phyloP scores from a whole-genome alignment of 64 coral and sea anemone genomes.

The Dendronephthya gigantea region DNA sequence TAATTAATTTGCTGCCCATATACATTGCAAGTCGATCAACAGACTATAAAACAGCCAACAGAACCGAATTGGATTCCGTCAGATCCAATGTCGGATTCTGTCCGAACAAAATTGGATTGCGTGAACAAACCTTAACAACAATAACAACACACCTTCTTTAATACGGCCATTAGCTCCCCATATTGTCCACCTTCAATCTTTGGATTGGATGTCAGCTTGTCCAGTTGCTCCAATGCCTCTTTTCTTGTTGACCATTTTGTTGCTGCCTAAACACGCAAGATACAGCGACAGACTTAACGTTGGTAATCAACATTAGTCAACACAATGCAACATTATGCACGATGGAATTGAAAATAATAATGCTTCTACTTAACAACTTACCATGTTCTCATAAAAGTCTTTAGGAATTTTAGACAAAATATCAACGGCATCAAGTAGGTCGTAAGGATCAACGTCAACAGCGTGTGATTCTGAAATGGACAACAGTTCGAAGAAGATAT shows the following conservation, averaged over 20 bases:
- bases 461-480: conserved; percentile 3
- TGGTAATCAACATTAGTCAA: no score
- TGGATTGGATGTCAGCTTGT: conserved; percentile 58
- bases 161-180: conserved; percentile 55
- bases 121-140: no score
- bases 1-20: no score
- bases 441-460: conserved; percentile 81
- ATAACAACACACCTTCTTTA: conserved; percentile 57
- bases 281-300: not conserved
- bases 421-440: conserved; percentile 83
- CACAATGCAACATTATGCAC: no score
- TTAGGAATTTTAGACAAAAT: conserved; percentile 81
- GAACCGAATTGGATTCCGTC: no score
- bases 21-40: no score
- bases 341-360: no score
- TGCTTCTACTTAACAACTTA: no score
- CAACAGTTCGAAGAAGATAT: not conserved
- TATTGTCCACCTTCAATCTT: conserved; percentile 79
- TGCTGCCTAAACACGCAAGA: conserved; percentile 34
- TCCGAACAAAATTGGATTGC: no score
- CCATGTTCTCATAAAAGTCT: conserved; percentile 91
- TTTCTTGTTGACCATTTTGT: conserved; percentile 88
- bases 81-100: no score
- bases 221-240: conserved; percentile 63
- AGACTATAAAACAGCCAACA: no score